Base-by-base conservation (phyloP, 2,113 vertebrate species). In the Pica pica region DNA sequence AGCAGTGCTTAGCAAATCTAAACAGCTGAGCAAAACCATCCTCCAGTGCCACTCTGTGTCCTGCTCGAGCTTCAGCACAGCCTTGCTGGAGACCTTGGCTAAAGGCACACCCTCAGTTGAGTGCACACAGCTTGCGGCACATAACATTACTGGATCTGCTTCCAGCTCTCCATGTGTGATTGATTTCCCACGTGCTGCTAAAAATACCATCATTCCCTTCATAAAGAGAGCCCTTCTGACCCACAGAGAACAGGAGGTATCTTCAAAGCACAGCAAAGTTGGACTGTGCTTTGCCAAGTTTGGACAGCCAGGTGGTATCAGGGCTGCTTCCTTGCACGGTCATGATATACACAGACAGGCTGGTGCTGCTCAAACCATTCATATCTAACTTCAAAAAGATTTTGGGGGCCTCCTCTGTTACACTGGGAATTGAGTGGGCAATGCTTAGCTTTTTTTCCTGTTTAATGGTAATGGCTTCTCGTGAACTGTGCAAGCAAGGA, bases 71-170 rank as follows among this genome's bases (percentile, higher is more conserved):
- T 91, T 60, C 50, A 49, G 53, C 63, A 64, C 9, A 77, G 68
- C 76, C 27, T 1, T 9, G 27, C 63, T 68, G 63, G 63, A 77
- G 53, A 64, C 46, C 27, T 42, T 28, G 55, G 53, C 49, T 52
- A 56, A 69, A 16, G 37, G 37, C 1, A 0, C 61, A 42, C 12
- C 2, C 4, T 35, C 52, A 52, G 10, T 0, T 37, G 64, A 69
- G 55, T 4, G 21, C 10, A 30, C 30, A 16, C 64, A 77, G 67
- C 52, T 42, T 55, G 22, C 0, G 0, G 49, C 33, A 69, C 0
- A 0, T 31, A 22, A 52, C 16, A 2, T 33, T 24, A n/a, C 17
- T 52, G 57, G 44, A 35, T 87, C 13, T 2, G 1, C 31, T 74
- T 74, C 39, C 73, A 84, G 37, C 55, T 87, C 64, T 91, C 31